Percentiles rank a stretch among this genome's conserved stretches.
Evolutionary conservation across 2,113 vertebrate species (phyloP).

Genomic region (Thamnaconus septentrionalis): DNA sequence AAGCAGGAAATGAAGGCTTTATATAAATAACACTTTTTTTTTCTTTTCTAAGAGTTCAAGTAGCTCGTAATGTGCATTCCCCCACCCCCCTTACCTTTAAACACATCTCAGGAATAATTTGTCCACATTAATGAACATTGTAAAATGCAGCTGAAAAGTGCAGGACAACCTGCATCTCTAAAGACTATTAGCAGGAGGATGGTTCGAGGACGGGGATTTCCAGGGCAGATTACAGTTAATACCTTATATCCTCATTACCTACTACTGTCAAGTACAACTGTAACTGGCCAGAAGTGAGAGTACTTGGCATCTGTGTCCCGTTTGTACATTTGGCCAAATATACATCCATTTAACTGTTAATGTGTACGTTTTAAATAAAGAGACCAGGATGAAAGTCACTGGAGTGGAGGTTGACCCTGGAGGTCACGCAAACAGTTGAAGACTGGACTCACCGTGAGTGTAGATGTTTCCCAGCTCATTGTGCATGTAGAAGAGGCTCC

Average conservation of each 20-base stretch:
- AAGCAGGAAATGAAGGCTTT: too few species aligned
- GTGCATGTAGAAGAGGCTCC: conserved; percentile 91
- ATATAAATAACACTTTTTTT: too few species aligned
- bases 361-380: too few species aligned
- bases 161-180: conserved; percentile 6
- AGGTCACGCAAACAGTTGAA: not conserved
- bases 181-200: conserved; percentile 40
- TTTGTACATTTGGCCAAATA: not conserved
- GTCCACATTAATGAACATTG: not conserved
- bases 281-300: conserved; percentile 62
- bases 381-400: not conserved
- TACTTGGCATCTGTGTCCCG: conserved; percentile 24
- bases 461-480: conserved; percentile 94
- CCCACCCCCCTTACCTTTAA: not conserved
- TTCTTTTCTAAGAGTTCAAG: too few species aligned
- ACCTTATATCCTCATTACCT: conserved; percentile 66
- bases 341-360: too few species aligned
- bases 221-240: conserved; percentile 72
- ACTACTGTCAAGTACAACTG: conserved; percentile 25
- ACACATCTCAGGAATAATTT: not conserved
- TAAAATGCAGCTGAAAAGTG: conserved; percentile 2
- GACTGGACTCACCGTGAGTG: conserved; percentile 82
- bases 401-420: not conserved
- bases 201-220: conserved; percentile 61
- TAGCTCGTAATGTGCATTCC: not conserved